Base-by-base conservation (phyloP, 1,140 invertebrate genomes). In the Hormaphis cornu region DNA sequence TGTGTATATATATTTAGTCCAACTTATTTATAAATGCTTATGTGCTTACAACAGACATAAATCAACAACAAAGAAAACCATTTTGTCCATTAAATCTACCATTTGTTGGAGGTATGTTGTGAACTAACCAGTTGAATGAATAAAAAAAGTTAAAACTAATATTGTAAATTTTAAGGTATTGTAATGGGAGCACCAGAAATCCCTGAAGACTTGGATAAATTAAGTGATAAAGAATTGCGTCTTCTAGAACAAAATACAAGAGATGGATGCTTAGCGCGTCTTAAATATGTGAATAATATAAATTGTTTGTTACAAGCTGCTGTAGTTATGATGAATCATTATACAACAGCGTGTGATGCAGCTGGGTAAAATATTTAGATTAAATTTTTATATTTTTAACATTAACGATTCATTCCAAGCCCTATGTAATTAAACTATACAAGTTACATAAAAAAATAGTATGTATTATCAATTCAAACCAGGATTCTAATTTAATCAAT, bases 201-300 rank as follows among this genome's bases (percentile, higher is more conserved):
- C 6, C 82, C 84, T 14, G 80, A 84, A 14, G 86, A 90, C 78
- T 83, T 95, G 24, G 82, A 83, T 63, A 83, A 82, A 44, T 80
- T 98, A 18, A 86, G 84, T 53, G 84, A 87, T 37, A 92, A 94
- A 70, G 94, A 98, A 76, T 80, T 99, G 30, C 80, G 83, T 71
- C 81, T 83, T 24, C 87, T 98, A 87, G 97, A 98, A 79, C 93
- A 93, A 28, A 85, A 85, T 26, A 86, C 93, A 73, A 81, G 95
- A 73, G 83, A 87, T 74, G 87, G 93, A 73, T 83, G 98, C 28
- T 93, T 97, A 77, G 92, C 93, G 7, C 82, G 97, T 70, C 86
- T 99, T 61, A 85, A 88, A 77, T 86, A 88, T 75, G 79, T 97
- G 26, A 81, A 86, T 50, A 92, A 96, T 79, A 92, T 97, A 72